phyloP scores from a whole-genome alignment of 2,888 invertebrate species.

The Drosophila flavopinicola region DNA sequence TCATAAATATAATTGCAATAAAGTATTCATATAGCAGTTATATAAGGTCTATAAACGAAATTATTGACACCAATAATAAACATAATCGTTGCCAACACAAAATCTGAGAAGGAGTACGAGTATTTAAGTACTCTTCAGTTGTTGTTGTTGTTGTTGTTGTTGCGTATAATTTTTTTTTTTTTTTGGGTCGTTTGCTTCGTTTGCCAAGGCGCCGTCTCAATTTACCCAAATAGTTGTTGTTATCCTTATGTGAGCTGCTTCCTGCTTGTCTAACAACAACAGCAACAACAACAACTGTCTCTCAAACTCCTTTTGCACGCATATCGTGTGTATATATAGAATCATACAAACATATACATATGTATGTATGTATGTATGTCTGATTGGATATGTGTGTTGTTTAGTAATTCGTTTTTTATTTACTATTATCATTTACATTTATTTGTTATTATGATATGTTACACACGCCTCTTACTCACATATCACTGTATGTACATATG shows the following conservation, averaged over 20 bases:
- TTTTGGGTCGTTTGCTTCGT: slow-evolving; percentile 50
- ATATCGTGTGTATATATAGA: slow-evolving; percentile 11
- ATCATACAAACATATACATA: background rate
- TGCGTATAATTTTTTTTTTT: no score
- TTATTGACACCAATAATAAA: slow-evolving; percentile 55
- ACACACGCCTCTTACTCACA: slow-evolving; percentile 5
- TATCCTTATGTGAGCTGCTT: slow-evolving; percentile 39
- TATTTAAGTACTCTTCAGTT: slow-evolving; percentile 8
- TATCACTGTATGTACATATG: background rate
- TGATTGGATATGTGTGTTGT: slow-evolving; percentile 73
- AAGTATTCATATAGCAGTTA: background rate
- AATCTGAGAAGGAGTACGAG: background rate
- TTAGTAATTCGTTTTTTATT: slow-evolving; percentile 79
- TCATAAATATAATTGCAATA: background rate
- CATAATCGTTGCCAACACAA: slow-evolving; percentile 51
- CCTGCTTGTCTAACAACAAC: slow-evolving; percentile 54
- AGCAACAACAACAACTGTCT: no score
- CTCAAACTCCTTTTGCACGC: slow-evolving; percentile 50
- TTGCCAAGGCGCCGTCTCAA: slow-evolving; percentile 73
- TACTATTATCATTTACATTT: slow-evolving; percentile 78
- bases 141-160: no score
- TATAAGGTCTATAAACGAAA: no score
- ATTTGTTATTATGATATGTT: slow-evolving; percentile 75
- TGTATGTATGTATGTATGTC: slow-evolving; percentile 8
- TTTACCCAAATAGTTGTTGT: slow-evolving; percentile 60